Evolutionary conservation across 2,797 vertebrate genomes (phyloP), one percentile per base, ranked within the genome.

Genomic region (Enteromius argenteus): DNA sequence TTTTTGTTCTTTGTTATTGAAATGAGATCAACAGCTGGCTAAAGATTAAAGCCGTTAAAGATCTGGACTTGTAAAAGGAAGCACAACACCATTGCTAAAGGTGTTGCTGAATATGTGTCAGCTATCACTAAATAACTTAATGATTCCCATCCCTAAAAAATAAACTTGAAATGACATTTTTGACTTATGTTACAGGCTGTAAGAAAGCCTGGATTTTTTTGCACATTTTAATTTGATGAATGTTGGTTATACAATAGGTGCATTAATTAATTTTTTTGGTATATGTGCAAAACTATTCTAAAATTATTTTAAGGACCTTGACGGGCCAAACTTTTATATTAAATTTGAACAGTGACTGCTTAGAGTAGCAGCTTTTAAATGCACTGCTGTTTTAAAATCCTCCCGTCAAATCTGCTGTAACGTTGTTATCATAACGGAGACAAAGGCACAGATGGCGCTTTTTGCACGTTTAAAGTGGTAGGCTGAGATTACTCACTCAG

Each of bases 371-470:
- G 60, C 44, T 62, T 73, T 73, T 71, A 80, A 79, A 79, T 51
- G 30, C 37, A 81, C 39, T 83, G 32, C 44, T 39, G 62, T 83
- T 81, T 73, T 60, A 81, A 71, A 73, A 71, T 71, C 49, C 19
- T 44, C 19, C 21, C 2, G 6, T 62, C 39, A 51, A 69, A 62
- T 67, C 67, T 23, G 35, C 49, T 58, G 51, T 78, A 79, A 51
- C 5, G 75, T 51, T 79, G n/a, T 77, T 83, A 83, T 79, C 75
- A 62, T 49, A 51, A 60, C 8, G 9, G 23, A 79, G 76, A 84
- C 74, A 69, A 78, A 79, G 35, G 66, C 66, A 62, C 83, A 84
- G 83, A 84, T 84, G 83, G 75, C 8, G 5, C 74, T 69, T 84
- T 84, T 84, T 84, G 74, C 83, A 62, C 30, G 2, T 79, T 79